These are phyloP conservation scores for Mormoops blainvillei DNA, from an alignment of 2,113 vertebrate genomes.

Conservation along the genomic window DNA sequence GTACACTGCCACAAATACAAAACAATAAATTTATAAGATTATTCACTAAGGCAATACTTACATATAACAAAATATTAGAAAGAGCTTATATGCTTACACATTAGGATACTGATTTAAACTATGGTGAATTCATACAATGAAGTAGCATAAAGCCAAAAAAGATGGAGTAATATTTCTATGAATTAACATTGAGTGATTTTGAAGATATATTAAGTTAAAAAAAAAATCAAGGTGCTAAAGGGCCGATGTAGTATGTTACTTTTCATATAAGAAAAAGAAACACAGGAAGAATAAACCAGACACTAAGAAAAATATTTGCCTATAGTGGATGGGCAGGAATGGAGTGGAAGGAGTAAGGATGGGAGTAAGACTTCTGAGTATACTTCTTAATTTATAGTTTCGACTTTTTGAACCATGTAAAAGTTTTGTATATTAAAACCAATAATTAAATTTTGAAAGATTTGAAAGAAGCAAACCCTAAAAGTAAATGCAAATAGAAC, in stretches of 20 bases:
- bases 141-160: neutral
- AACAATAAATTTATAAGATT: neutral
- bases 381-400: neutral
- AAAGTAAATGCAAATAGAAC: slow-evolving; percentile 15
- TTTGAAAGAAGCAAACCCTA: neutral
- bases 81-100: neutral
- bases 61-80: neutral
- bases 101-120: neutral
- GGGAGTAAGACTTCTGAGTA: neutral
- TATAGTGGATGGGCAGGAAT: neutral
- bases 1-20: neutral
- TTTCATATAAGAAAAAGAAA: neutral
- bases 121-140: neutral
- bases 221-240: neutral
- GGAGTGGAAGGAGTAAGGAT: neutral
- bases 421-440: neutral
- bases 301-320: neutral
- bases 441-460: neutral
- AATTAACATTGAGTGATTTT: neutral
- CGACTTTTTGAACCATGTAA: neutral
- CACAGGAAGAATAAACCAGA: neutral
- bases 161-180: neutral
- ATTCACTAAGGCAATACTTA: neutral
- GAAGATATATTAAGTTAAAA: neutral
- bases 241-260: neutral